phyloP scores from a whole-genome alignment of 2,888 invertebrate species.

The Phyllotreta cruciferae region DNA sequence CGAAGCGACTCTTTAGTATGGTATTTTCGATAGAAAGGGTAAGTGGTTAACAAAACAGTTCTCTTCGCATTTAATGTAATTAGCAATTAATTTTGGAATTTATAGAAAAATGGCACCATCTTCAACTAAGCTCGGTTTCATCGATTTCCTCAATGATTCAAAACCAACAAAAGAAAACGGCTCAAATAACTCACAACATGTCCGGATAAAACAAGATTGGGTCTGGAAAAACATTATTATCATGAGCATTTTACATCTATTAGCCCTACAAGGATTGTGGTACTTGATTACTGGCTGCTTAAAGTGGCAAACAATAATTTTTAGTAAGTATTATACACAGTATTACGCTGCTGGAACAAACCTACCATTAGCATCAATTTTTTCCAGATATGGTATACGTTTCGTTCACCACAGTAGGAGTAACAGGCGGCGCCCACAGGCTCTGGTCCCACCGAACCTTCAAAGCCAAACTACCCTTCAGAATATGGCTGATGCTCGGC shows the following conservation, averaged over 20 bases:
- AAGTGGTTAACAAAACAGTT: too few relatives aligned
- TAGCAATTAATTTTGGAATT: too few relatives aligned
- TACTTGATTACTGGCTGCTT: conserved; percentile 62
- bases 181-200: too few relatives aligned
- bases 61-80: too few relatives aligned
- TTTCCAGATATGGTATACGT: conserved; percentile 5
- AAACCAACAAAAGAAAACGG: too few relatives aligned
- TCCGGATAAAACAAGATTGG: conserved; percentile 66
- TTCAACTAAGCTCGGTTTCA: too few relatives aligned
- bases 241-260: conserved; percentile 74
- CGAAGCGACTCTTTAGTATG: too few relatives aligned
- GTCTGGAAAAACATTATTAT: conserved; percentile 82
- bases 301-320: conserved; percentile 62
- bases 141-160: too few relatives aligned
- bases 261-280: conserved; percentile 71
- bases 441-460: conserved; percentile 91
- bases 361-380: neutral
- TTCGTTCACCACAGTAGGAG: conserved; percentile 13
- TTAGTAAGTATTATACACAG: conserved; percentile 62
- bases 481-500: conserved; percentile 77
- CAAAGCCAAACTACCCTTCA: conserved; percentile 81
- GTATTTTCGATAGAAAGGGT: too few relatives aligned
- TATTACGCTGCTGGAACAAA: neutral
- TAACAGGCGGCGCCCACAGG: conserved; percentile 78
- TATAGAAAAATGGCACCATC: too few relatives aligned